Base-by-base conservation (phyloP, 2,888 invertebrate species). In the Disparrhopalites patrizii region DNA sequence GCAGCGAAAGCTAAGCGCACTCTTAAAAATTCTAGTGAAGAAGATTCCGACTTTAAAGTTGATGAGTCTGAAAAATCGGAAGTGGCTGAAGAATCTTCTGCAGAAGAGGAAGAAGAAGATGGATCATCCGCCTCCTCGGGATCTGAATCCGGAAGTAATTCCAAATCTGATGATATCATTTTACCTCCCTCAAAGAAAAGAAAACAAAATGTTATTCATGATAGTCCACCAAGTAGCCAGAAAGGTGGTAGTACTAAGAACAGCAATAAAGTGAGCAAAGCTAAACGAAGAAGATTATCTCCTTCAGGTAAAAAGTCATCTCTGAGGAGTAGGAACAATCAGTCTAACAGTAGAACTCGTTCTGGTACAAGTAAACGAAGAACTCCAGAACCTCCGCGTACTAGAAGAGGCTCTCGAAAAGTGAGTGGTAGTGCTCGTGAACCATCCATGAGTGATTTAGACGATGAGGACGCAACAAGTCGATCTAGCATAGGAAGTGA, bases 41-140 rank as follows among this genome's bases (percentile, higher is more conserved):
- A 83, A 65, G 85, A 85, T 75, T 83, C 86, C 8, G 87, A 88
- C 78, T 80, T 82, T 38, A 85, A 85, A 68, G 73, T 72, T 36
- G 71, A 70, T 25, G 72, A 68, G 62, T 71, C 67, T 25, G 73
- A 74, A 62, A 68, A 65, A 51, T 67, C 68, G 67, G 50, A 76
- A 73, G 70, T 79, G 75, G 70, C 78, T 75, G 67, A 63, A 66
- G 58, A 62, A 43, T 23, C 20, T 25, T 47, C 57, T 30, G 23
- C 36, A 20, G 62, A 28, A 33, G 64, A 60, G 28, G 67, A 60
- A 15, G 71, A 71, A 20, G 70, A 64, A 2, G 68, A 63, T 67
- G 68, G 67, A 20, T 70, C 70, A 4, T 61, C 57, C 13, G 58
- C 65, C 15, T 65, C 50, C 15, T 71, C 71, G 15, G 66, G 66